Conservation (phyloP, 2,888 invertebrate genomes). For the Escarpia spicata region DNA sequence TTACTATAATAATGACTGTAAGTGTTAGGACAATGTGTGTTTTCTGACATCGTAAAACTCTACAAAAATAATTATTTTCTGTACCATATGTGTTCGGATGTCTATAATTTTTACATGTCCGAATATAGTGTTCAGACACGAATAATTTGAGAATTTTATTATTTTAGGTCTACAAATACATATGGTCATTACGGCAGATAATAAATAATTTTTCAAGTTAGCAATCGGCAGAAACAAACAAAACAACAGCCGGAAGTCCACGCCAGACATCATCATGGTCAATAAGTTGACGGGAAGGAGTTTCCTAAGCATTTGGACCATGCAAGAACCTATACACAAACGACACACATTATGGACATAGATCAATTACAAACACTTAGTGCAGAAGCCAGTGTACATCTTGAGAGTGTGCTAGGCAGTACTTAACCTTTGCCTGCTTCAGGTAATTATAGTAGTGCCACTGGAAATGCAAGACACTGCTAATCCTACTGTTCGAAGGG, state of each 20-base stretch:
- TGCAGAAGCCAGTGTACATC: background rate
- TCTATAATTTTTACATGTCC: too few relatives aligned
- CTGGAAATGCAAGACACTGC: background rate
- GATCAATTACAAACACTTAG: constrained; percentile 6
- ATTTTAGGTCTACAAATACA: background rate
- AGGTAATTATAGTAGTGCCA: background rate
- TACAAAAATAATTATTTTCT: too few relatives aligned
- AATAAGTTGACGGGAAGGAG: background rate
- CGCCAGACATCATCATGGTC: background rate
- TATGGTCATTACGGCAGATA: background rate
- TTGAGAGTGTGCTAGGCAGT: background rate
- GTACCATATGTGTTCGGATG: too few relatives aligned
- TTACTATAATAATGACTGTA: too few relatives aligned
- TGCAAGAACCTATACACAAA: constrained; percentile 4
- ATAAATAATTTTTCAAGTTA: background rate
- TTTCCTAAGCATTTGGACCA: background rate
- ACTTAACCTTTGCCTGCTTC: constrained; percentile 12
- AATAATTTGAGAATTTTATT: too few relatives aligned
- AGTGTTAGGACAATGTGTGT: too few relatives aligned
- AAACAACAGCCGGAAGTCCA: background rate
- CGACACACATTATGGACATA: background rate
- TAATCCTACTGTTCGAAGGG: background rate
- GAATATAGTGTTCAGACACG: too few relatives aligned
- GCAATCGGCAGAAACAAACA: background rate
- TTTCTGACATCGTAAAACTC: too few relatives aligned